phyloP scores from a whole-genome alignment of 2,113 vertebrate species.

The Engraulis encrasicolus region DNA sequence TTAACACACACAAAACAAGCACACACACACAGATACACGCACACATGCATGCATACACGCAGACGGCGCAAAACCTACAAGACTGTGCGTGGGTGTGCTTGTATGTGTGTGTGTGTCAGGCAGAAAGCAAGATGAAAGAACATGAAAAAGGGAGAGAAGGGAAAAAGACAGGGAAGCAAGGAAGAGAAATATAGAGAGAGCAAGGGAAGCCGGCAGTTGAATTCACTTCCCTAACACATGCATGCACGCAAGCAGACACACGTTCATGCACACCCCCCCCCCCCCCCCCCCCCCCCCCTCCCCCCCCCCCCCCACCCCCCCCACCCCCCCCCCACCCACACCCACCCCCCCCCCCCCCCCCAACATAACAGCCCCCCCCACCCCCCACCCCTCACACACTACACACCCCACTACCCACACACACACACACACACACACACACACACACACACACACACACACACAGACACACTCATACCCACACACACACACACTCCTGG shows the following conservation, averaged over 20 bases:
- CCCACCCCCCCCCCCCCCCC: too few species aligned
- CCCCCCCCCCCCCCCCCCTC: constrained; percentile 28
- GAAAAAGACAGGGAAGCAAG: background rate
- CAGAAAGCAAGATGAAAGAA: constrained; percentile 3
- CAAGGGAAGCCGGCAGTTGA: background rate
- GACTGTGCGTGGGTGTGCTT: too few species aligned
- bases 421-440: constrained; percentile 2
- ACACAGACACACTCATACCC: constrained; percentile 48
- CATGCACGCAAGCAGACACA: constrained; percentile 37
- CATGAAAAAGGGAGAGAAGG: constrained; percentile 35
- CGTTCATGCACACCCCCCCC: constrained; percentile 19
- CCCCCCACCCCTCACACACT: background rate
- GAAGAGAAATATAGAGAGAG: background rate
- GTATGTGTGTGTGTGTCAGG: constrained; percentile 38
- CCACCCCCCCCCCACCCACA: constrained; percentile 33
- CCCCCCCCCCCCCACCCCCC: constrained; percentile 32
- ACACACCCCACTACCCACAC: constrained; percentile 38
- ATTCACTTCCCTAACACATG: constrained; percentile 44
- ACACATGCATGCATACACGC: constrained; percentile 27
- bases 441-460: constrained; percentile 36
- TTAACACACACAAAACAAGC: background rate
- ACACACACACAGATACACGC: constrained; percentile 2
- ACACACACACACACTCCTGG: constrained; percentile 46
- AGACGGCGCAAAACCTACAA: too few species aligned
- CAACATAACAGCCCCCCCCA: constrained; percentile 26